Conservation (phyloP, 64 coral and sea anemone genomes). For the Stichodactyla helianthus region DNA sequence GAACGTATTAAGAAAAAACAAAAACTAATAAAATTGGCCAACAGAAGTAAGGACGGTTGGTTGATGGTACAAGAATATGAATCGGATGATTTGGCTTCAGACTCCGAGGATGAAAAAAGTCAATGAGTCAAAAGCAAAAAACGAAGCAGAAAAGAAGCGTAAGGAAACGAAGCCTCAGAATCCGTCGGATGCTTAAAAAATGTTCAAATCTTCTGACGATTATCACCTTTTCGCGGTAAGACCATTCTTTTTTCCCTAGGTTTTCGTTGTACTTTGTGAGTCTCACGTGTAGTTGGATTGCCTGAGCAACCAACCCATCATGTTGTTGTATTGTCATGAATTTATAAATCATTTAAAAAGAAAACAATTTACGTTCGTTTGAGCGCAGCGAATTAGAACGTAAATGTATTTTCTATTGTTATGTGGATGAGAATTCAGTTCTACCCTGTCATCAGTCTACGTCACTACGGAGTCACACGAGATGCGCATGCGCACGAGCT, state of each 20-base stretch:
- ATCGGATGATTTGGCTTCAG: conserved; percentile 26
- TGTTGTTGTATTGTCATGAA: neutral
- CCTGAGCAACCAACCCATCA: conserved; percentile 35
- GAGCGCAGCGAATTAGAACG: conserved; percentile 26
- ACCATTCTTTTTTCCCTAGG: neutral
- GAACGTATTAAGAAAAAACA: conserved; percentile 3
- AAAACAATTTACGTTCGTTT: conserved; percentile 38
- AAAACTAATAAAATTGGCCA: conserved; percentile 22
- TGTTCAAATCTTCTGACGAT: neutral
- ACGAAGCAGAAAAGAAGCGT: neutral
- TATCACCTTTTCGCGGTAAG: conserved; percentile 20
- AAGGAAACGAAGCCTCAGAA: neutral
- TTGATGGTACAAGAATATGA: conserved; percentile 18
- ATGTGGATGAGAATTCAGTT: too few species aligned
- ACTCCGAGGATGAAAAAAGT: conserved; percentile 20
- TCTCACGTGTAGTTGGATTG: neutral
- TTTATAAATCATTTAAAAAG: neutral
- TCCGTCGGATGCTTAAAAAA: too few species aligned
- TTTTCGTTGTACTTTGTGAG: neutral
- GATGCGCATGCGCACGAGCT: too few species aligned
- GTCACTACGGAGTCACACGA: too few species aligned
- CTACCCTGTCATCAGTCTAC: too few species aligned
- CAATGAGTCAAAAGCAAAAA: neutral
- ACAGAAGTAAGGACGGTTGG: too few species aligned
- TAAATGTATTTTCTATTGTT: too few species aligned